phyloP scores from a whole-genome alignment of 2,888 invertebrate genomes.

The Odontomyia ornata region DNA sequence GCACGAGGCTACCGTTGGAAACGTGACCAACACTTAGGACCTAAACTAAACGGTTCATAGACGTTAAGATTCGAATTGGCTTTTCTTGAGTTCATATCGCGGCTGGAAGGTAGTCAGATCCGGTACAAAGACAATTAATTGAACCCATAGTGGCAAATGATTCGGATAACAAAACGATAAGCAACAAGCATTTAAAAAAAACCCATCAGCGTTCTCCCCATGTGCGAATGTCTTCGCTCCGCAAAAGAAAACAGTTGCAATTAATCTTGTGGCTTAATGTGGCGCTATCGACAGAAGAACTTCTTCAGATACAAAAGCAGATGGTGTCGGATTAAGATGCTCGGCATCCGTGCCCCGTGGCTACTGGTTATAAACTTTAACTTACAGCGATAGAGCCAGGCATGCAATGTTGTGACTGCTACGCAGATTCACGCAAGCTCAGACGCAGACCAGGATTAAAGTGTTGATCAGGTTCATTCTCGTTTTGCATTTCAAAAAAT shows the following conservation, averaged over 20 bases:
- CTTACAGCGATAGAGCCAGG: background rate
- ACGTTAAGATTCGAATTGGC: too few species aligned
- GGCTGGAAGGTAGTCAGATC: too few species aligned
- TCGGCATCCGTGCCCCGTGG: background rate
- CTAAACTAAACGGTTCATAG: background rate
- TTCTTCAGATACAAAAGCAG: slow-evolving; percentile 20
- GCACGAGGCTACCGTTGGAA: background rate
- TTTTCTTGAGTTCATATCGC: too few species aligned
- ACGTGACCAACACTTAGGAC: background rate
- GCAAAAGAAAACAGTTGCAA: background rate
- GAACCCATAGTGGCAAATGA: too few species aligned
- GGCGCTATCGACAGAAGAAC: slow-evolving; percentile 18
- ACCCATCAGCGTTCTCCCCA: background rate
- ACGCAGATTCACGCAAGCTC: background rate
- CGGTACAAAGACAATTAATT: background rate
- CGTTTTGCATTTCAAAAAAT: slow-evolving; percentile 24
- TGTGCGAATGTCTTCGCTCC: background rate
- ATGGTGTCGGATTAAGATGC: slow-evolving; percentile 37
- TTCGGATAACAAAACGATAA: too few species aligned
- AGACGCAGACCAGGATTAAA: slow-evolving; percentile 31
- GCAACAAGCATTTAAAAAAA: background rate
- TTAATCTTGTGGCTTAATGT: slow-evolving; percentile 22
- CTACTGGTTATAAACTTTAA: slow-evolving; percentile 22
- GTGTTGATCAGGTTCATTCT: slow-evolving; percentile 25
- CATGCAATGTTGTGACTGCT: slow-evolving; percentile 11